These are phyloP conservation scores for Gobius niger DNA, from an alignment of 2,113 vertebrate species.

Conservation along the genomic window DNA sequence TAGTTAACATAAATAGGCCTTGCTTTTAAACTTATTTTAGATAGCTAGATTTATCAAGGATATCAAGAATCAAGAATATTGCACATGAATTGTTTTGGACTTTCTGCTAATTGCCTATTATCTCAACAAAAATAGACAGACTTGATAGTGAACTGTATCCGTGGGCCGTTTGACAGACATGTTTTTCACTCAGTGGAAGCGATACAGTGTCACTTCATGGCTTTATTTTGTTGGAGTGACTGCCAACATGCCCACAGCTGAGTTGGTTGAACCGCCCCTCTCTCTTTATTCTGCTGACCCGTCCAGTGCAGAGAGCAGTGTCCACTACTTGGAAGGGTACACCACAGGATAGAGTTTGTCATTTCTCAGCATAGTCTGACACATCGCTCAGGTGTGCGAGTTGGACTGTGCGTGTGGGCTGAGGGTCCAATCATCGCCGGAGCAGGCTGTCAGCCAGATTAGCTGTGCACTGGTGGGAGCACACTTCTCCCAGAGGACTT, in stretches of 20 bases:
- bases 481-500: slow-evolving; percentile 22
- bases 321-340: slow-evolving; percentile 15
- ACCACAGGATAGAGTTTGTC: slow-evolving; percentile 25
- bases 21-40: no score
- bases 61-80: no score
- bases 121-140: neutral
- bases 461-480: slow-evolving; percentile 24
- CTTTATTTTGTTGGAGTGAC: slow-evolving; percentile 24
- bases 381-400: slow-evolving; percentile 50
- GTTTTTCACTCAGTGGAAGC: neutral
- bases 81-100: neutral
- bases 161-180: slow-evolving; percentile 12
- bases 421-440: slow-evolving; percentile 37
- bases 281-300: slow-evolving; percentile 38
- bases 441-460: slow-evolving; percentile 57
- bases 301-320: slow-evolving; percentile 31
- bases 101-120: neutral
- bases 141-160: neutral
- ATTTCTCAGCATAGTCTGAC: slow-evolving; percentile 34
- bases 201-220: slow-evolving; percentile 8
- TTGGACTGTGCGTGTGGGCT: slow-evolving; percentile 42
- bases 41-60: no score
- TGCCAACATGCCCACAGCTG: slow-evolving; percentile 53
- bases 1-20: no score
- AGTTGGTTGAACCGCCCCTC: slow-evolving; percentile 23